A percentile compares a stretch with the other conserved stretches of the same genome.
Evolutionary conservation across 2,888 invertebrate species (phyloP).

Genomic region (Ligdia adustata): DNA sequence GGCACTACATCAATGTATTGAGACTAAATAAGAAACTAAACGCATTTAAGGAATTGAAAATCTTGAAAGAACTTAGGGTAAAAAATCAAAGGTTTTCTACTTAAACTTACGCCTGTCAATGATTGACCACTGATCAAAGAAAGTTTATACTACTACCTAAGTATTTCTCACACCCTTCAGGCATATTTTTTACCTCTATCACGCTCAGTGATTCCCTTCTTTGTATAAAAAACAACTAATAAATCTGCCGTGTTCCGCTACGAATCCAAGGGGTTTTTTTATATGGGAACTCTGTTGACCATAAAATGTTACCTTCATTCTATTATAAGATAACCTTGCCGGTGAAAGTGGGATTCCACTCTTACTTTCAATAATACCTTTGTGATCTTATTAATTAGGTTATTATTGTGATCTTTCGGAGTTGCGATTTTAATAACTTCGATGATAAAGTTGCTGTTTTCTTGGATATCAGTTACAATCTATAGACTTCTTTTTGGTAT

Average conservation of each 20-base stretch:
- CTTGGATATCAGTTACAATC: too few species aligned
- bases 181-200: slow-evolving; percentile 13
- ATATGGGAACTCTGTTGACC: slow-evolving; percentile 55
- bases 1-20: too few species aligned
- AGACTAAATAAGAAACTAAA: too few species aligned
- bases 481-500: too few species aligned
- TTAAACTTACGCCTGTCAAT: too few species aligned
- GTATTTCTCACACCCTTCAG: slow-evolving; percentile 35
- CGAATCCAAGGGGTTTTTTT: slow-evolving; percentile 46
- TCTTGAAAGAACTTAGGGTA: too few species aligned
- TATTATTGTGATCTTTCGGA: too few species aligned
- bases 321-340: slow-evolving; percentile 33
- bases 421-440: too few species aligned
- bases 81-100: too few species aligned
- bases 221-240: slow-evolving; percentile 59
- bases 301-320: slow-evolving; percentile 54
- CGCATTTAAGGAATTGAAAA: too few species aligned
- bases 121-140: not conserved
- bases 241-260: slow-evolving; percentile 57
- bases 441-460: too few species aligned
- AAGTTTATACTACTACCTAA: slow-evolving; percentile 1
- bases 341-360: slow-evolving; percentile 60
- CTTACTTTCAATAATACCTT: slow-evolving; percentile 49
- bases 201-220: slow-evolving; percentile 37
- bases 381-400: slow-evolving; percentile 30